A percentile compares a stretch with the other conserved stretches of the same genome.
Conservation (phyloP, 2,113 vertebrate species). For the Microcebus ravelobensis region DNA sequence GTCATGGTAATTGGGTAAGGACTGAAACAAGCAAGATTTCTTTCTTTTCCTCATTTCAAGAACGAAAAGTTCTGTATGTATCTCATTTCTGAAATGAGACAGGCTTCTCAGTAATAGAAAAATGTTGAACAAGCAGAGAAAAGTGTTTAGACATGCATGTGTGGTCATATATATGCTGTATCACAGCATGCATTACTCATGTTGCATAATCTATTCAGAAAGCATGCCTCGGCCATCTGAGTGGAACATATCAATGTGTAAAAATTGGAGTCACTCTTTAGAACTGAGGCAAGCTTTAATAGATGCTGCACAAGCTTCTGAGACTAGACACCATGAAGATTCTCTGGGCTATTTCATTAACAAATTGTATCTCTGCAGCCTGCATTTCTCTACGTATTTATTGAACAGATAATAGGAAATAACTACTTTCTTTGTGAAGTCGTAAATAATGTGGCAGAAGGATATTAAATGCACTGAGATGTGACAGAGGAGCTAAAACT, state of each 20-base stretch:
- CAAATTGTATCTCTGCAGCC: conserved; percentile 83
- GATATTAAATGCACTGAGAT: conserved; percentile 89
- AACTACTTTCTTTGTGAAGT: conserved; percentile 88
- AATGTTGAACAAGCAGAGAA: conserved; percentile 49
- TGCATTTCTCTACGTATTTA: conserved; percentile 87
- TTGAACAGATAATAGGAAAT: conserved; percentile 90
- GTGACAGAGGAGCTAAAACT: conserved; percentile 86
- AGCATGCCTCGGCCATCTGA: conserved; percentile 68
- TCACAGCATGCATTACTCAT: conserved; percentile 68
- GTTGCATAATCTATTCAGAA: conserved; percentile 75
- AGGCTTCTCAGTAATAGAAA: neutral
- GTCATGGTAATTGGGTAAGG: neutral
- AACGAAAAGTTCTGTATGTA: neutral
- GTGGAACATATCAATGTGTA: conserved; percentile 80
- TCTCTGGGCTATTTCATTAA: conserved; percentile 88
- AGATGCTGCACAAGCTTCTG: conserved; percentile 83
- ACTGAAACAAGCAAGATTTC: neutral
- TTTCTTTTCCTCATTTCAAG: conserved; percentile 15
- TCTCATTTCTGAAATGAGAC: conserved; percentile 19
- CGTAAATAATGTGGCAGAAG: conserved; percentile 87
- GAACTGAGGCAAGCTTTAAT: conserved; percentile 78
- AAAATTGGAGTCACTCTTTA: conserved; percentile 84
- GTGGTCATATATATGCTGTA: conserved; percentile 64
- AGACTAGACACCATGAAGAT: conserved; percentile 83
- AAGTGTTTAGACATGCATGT: neutral